phyloP scores from a whole-genome alignment of 2,888 invertebrate genomes.

The Tricholauxania praeusta region DNA sequence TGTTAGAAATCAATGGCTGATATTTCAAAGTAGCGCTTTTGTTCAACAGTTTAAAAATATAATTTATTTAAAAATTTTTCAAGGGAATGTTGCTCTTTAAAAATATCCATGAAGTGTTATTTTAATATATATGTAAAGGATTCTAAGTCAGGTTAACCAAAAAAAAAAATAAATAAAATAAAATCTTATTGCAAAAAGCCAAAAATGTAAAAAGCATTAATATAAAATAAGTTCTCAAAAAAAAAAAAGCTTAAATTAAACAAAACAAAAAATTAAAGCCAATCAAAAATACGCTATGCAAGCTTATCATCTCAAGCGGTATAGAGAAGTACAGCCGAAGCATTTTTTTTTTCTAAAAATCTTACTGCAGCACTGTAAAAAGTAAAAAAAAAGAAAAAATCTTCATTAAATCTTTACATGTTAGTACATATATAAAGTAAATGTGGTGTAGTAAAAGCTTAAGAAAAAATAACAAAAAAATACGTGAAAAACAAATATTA shows the following conservation, averaged over 20 bases:
- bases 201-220: not conserved
- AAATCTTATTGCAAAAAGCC: slow-evolving; percentile 1
- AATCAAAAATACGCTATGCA: slow-evolving; percentile 8
- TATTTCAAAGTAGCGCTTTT: too few relatives aligned
- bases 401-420: too few relatives aligned
- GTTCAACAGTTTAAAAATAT: too few relatives aligned
- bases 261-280: not conserved
- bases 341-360: slow-evolving; percentile 24
- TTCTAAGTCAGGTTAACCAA: not conserved
- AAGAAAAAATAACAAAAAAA: not conserved
- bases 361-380: slow-evolving; percentile 40
- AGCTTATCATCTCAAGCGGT: slow-evolving; percentile 26
- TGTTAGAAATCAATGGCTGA: too few relatives aligned
- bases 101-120: too few relatives aligned
- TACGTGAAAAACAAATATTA: too few relatives aligned
- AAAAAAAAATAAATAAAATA: not conserved
- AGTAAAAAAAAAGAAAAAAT: slow-evolving; percentile 36
- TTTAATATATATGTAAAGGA: too few relatives aligned
- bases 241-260: slow-evolving; percentile 15
- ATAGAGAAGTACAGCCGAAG: slow-evolving; percentile 30
- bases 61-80: too few relatives aligned
- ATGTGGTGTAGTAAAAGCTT: not conserved
- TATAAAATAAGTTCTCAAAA: not conserved
- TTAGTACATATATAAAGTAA: not conserved
- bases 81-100: too few relatives aligned